Evolutionary conservation across 2,888 invertebrate species (phyloP).

Genomic region (Elaeidobius kamerunicus): DNA sequence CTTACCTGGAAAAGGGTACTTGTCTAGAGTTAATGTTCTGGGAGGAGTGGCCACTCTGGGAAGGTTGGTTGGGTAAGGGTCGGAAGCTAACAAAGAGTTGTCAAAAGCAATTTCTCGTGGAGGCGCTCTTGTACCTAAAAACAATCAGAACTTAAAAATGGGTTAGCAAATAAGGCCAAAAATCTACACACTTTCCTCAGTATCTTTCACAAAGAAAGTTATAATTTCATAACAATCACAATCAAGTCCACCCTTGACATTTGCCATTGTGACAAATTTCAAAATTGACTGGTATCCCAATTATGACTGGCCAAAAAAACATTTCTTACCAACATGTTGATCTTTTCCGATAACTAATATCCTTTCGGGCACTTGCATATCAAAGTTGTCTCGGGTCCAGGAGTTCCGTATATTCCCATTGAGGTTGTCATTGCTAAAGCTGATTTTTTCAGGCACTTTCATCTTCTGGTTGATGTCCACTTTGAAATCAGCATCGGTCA

Average conservation of each 20-base stretch:
- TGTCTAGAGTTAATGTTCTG: conserved; percentile 79
- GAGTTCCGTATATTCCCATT: conserved; percentile 59
- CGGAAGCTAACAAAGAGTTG: conserved; percentile 70
- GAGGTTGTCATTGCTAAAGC: conserved; percentile 69
- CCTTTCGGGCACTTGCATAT: conserved; percentile 92
- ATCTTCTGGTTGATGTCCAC: conserved; percentile 77
- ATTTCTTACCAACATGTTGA: conserved; percentile 61
- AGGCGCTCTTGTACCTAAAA: conserved; percentile 74
- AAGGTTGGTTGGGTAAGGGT: conserved; percentile 61
- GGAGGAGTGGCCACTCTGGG: conserved; percentile 88
- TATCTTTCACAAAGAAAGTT: conserved; percentile 15
- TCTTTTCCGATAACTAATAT: conserved; percentile 84
- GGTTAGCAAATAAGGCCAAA: not conserved
- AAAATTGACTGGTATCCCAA: too few relatives aligned
- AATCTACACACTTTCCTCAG: conserved; percentile 3
- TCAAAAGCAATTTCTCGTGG: conserved; percentile 84
- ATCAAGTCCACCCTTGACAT: conserved; percentile 15
- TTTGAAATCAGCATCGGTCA: conserved; percentile 61
- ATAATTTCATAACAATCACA: conserved; percentile 22
- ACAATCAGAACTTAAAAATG: not conserved
- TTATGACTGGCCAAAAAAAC: too few relatives aligned
- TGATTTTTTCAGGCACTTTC: conserved; percentile 76
- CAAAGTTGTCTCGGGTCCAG: conserved; percentile 74
- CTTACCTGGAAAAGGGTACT: conserved; percentile 68
- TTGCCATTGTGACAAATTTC: not conserved